Base-by-base conservation (phyloP, 2,797 vertebrate genomes). In the Dendrocincla fuliginosa region DNA sequence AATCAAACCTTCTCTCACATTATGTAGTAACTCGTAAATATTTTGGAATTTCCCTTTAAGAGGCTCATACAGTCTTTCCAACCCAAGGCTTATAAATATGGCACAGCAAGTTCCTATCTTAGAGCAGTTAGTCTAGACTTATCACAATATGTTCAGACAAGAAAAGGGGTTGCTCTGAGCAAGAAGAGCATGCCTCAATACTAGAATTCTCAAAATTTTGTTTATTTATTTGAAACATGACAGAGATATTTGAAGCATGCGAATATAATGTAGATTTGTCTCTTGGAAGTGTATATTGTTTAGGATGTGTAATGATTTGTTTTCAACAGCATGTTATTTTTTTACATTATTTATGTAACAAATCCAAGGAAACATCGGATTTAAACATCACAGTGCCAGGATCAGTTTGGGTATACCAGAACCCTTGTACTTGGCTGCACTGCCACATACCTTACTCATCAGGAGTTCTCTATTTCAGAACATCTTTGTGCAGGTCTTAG, bases 101-200 rank as follows among this genome's bases (percentile, higher is more conserved):
- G 23, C 30, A 10, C 11, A 24, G 7, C 30, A n/a, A 69, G 18
- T 79, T 84, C 53, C 20, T 33, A 39, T 37, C 6, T 85, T 55
- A 27, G 16, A 16, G 33, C 30, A 47, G 23, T 76, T 87, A 71
- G 16, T 67, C 30, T 59, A 35, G 27, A 42, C 28, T 69, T 82
- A 73, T 6, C 33, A 39, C 30, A 46, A 15, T 11, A 30, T 6
- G 35, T 73, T 22, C 12, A 83, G 59, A 55, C 13, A 53, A 55
- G 18, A 64, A 79, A 57, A 50, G 24, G n/a, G 39, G 50, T 65
- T 89, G 14, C 4, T 71, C 13, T 32, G 35, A 69, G 37, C 57
- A 70, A 74, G n/a, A 33, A 68, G 16, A 50, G 11, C 1, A 1
- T 76, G 15, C 15, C 22, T 80, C 47, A 7, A 0, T 69, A 37